Conservation (phyloP, 2,797 vertebrate species). For the Enteromius anoplus region DNA sequence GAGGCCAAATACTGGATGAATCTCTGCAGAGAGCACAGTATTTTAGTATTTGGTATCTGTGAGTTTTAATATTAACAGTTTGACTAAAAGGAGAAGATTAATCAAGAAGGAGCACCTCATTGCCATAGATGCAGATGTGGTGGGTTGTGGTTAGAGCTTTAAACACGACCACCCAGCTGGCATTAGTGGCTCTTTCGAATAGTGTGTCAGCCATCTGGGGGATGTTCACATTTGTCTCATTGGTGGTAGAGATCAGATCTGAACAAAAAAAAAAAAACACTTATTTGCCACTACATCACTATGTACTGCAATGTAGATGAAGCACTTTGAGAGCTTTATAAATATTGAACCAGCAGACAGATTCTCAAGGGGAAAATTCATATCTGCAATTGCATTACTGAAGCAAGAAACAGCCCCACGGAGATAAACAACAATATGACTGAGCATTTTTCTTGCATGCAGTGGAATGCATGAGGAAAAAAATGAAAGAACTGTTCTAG, state of each 20-base stretch:
- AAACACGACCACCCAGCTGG: slow-evolving; percentile 99
- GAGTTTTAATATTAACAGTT: background rate
- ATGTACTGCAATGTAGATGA: background rate
- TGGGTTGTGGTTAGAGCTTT: slow-evolving; percentile 97
- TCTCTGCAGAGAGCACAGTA: slow-evolving; percentile 80
- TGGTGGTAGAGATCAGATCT: slow-evolving; percentile 98
- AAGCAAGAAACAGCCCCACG: background rate
- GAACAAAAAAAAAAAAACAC: slow-evolving; percentile 23
- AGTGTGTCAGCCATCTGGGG: slow-evolving; percentile 99
- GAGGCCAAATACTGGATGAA: slow-evolving; percentile 99
- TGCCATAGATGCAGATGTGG: slow-evolving; percentile 98
- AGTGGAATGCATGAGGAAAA: background rate
- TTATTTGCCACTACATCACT: background rate
- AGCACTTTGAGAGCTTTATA: background rate
- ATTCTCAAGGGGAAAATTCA: slow-evolving; percentile 8
- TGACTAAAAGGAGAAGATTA: background rate
- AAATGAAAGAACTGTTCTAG: background rate
- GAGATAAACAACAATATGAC: slow-evolving; percentile 6
- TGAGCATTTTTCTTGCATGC: slow-evolving; percentile 1
- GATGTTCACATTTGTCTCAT: slow-evolving; percentile 99
- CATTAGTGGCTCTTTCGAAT: slow-evolving; percentile 95
- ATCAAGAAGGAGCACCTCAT: slow-evolving; percentile 73
- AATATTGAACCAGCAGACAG: slow-evolving; percentile 5
- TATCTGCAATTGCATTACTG: slow-evolving; percentile 12
- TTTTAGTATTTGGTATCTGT: background rate